These are phyloP conservation scores for Caenorhabditis uteleia DNA, from an alignment of 2,888 invertebrate genomes.

Conservation along the genomic window DNA sequence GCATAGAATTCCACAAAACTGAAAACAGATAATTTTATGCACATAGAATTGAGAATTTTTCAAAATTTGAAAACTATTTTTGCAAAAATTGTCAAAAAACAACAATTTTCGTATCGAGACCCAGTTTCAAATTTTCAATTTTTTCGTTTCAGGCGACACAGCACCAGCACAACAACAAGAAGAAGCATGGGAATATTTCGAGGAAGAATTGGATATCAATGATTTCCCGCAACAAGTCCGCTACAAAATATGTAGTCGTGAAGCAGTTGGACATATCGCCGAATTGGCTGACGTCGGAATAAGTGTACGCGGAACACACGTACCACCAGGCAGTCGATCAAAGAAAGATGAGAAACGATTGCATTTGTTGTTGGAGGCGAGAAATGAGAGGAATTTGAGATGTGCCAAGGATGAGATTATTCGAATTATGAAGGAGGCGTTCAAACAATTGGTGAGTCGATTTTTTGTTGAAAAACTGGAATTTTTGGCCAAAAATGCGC, in stretches of 20 bases:
- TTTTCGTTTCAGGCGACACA: not conserved
- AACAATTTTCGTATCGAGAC: too few species aligned
- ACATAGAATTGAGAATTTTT: not conserved
- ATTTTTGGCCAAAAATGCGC: not conserved
- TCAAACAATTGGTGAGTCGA: constrained; percentile 79
- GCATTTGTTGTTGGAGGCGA: constrained; percentile 39
- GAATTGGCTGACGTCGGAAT: constrained; percentile 99
- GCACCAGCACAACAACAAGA: constrained; percentile 71
- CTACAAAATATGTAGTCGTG: constrained; percentile 87
- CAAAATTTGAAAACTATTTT: not conserved
- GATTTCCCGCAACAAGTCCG: constrained; percentile 99
- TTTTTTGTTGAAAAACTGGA: not conserved
- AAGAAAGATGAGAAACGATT: constrained; percentile 37
- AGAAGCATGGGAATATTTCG: constrained; percentile 81
- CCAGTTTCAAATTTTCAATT: not conserved
- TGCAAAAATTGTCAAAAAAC: too few species aligned
- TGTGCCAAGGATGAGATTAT: constrained; percentile 97
- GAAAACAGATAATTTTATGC: too few species aligned
- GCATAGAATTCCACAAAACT: too few species aligned
- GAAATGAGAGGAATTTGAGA: constrained; percentile 86
- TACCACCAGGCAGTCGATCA: constrained; percentile 82
- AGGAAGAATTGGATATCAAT: constrained; percentile 98
- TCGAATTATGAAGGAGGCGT: constrained; percentile 94
- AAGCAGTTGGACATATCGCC: constrained; percentile 94
- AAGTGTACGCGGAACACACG: constrained; percentile 92